These are phyloP conservation scores for Bergia sp. DNA, from an alignment of 92 coral and sea anemone species.

Conservation along the genomic window DNA sequence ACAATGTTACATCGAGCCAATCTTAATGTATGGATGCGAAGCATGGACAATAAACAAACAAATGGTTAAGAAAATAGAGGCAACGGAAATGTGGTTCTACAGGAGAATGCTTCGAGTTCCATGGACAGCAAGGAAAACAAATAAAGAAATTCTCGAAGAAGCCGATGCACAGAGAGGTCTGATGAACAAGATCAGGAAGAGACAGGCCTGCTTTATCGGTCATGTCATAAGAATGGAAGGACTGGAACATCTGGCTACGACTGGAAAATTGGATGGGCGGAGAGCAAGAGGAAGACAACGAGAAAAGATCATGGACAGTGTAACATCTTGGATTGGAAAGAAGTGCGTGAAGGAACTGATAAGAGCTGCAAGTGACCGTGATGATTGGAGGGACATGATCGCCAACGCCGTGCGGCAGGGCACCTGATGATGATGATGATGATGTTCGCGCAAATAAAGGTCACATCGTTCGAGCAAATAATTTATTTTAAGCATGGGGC, in stretches of 20 bases:
- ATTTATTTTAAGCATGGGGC: no score
- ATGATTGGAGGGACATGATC: slow-evolving; percentile 18
- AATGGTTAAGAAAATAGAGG: not conserved
- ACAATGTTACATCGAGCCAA: no score
- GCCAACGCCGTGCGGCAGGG: slow-evolving; percentile 1
- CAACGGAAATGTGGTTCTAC: not conserved
- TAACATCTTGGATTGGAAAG: slow-evolving; percentile 8
- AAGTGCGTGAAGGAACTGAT: slow-evolving; percentile 21
- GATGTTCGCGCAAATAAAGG: no score
- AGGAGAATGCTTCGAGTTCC: slow-evolving; percentile 13
- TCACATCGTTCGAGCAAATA: no score
- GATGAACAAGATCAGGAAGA: not conserved
- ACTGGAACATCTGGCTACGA: not conserved
- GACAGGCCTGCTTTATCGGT: not conserved
- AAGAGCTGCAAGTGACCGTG: slow-evolving; percentile 19
- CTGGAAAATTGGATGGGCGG: not conserved
- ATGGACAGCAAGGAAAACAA: not conserved
- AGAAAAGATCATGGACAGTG: not conserved
- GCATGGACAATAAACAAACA: not conserved
- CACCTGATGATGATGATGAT: not conserved
- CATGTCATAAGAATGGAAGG: slow-evolving; percentile 13
- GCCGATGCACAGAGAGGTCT: not conserved
- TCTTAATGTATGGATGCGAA: no score
- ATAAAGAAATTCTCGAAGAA: slow-evolving; percentile 2
- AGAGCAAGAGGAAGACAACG: slow-evolving; percentile 26